Evolutionary conservation across 2,888 invertebrate genomes (phyloP), one percentile per base, ranked within the genome.

Genomic region (Cryptus armator): DNA sequence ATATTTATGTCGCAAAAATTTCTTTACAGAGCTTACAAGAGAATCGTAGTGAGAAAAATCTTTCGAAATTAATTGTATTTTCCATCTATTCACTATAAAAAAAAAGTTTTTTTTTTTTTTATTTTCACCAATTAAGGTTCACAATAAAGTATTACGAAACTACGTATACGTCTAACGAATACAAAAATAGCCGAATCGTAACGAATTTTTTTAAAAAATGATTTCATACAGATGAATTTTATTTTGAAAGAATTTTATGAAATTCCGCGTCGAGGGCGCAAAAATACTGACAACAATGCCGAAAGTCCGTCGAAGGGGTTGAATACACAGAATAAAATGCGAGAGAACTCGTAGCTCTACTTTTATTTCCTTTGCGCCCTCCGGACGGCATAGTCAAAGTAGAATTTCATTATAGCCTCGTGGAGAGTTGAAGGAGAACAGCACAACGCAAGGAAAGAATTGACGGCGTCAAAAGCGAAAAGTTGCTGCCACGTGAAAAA

Each of bases 391-490:
- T 66, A 46, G 59, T 64, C 76, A n/a, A 72, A 66, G 71, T 67
- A 53, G 76, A 81, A 77, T 81, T 81, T 81, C 81, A 81, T 81
- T 81, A 77, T 77, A 51, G 62, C 53, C 68, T 53, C 67, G 37
- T 48, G 67, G 68, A 70, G 83, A 53, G 74, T 37, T 66, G 67
- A 66, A 46, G 68, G 48, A 24, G 37, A 72, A 48, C 19, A 19
- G 19, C 19, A 19, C 19, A 70, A 19, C 64, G 71, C 66, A 37
- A 84, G 86, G 66, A 86, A 88, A 90, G 89, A 88, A 88, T 86
- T 87, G 89, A 85, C 88, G 87, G 81, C 85, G 87, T 89, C 89
- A 90, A 90, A 91, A 89, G 91, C 89, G 86, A 64, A 71, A 78
- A 80, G 72, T 71, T 80, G 46, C 68, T 29, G 70, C 51, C 51